Conservation (phyloP, 2,888 invertebrate species). For the Scaptomyza parva region DNA sequence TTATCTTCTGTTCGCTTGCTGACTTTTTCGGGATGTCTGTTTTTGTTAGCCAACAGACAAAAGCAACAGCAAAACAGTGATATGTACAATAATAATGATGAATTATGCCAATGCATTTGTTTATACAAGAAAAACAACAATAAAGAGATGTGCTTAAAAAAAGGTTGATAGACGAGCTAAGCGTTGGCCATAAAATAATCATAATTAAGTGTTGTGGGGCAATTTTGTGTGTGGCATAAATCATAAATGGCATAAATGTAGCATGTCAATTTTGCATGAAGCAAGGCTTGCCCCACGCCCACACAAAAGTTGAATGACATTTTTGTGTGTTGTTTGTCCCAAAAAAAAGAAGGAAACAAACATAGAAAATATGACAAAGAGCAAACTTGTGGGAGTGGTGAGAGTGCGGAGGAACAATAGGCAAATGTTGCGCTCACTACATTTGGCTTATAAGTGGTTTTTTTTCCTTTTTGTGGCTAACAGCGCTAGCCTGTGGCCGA, state of each 20-base stretch:
- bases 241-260: no score
- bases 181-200: conserved; percentile 22
- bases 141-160: not conserved
- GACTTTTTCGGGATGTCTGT: conserved; percentile 9
- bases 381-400: conserved; percentile 17
- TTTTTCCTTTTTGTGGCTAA: conserved; percentile 4
- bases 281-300: conserved; percentile 25
- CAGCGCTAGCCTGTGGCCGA: conserved; percentile 15
- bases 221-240: conserved; percentile 30
- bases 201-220: conserved; percentile 39
- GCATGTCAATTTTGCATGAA: conserved; percentile 69
- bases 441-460: conserved; percentile 59
- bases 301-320: conserved; percentile 74
- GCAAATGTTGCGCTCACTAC: conserved; percentile 68
- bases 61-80: conserved; percentile 4
- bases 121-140: conserved; percentile 9
- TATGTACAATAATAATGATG: conserved; percentile 31
- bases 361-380: conserved; percentile 15
- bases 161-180: conserved; percentile 7
- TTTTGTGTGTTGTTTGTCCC: conserved; percentile 57
- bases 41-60: conserved; percentile 2
- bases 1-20: conserved; percentile 7
- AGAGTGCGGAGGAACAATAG: conserved; percentile 18
- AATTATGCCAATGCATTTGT: conserved; percentile 47
- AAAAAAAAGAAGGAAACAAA: conserved; percentile 1